Evolutionary conservation across 2,797 vertebrate genomes (phyloP).

Genomic region (Botia kubotai): DNA sequence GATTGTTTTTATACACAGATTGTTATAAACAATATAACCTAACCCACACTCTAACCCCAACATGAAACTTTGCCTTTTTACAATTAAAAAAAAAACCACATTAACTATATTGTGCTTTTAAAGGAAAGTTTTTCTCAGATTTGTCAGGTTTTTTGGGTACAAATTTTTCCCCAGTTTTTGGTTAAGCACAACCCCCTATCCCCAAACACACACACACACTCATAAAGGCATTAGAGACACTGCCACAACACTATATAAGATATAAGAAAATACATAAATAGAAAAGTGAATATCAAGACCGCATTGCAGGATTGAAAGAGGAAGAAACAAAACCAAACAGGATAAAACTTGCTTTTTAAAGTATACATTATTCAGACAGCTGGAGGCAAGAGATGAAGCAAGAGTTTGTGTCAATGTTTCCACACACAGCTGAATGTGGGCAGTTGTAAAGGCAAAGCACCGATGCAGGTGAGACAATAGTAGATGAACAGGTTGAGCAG

Average conservation of each 20-base stretch:
- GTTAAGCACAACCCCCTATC: no score
- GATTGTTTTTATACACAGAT: no score
- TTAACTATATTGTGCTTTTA: no score
- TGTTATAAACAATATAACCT: no score
- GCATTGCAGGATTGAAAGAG: not conserved
- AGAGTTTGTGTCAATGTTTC: constrained; percentile 16
- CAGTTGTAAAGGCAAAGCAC: constrained; percentile 16
- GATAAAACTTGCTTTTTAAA: constrained; percentile 66
- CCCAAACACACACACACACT: not conserved
- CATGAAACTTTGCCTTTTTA: no score
- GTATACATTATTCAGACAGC: constrained; percentile 25
- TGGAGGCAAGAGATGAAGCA: constrained; percentile 9
- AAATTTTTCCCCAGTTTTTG: no score
- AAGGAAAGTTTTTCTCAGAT: no score
- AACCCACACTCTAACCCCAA: no score
- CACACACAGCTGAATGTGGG: constrained; percentile 19
- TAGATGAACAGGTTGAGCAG: constrained; percentile 46
- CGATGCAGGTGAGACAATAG: constrained; percentile 17
- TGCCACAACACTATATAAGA: not conserved
- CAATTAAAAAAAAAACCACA: no score
- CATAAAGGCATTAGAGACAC: not conserved
- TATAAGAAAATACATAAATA: not conserved
- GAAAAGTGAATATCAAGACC: not conserved
- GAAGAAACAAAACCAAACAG: not conserved
- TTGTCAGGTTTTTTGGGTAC: no score